Evolutionary conservation across 2,797 vertebrate genomes (phyloP).

Genomic region (Eptatretus atami): DNA sequence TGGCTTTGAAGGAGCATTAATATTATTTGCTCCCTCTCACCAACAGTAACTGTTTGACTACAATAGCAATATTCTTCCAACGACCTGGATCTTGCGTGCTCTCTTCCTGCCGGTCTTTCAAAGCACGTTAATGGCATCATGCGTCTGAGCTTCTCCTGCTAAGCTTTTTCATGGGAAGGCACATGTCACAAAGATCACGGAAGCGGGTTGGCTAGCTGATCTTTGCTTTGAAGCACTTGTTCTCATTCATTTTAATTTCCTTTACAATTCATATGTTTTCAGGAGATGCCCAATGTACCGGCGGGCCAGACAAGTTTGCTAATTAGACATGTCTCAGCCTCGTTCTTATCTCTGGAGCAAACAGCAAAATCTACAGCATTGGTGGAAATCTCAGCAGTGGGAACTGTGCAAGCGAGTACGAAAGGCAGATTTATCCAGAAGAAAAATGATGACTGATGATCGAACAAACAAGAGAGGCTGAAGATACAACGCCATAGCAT

Average conservation of each 20-base stretch:
- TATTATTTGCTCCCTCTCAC: conserved; percentile 4
- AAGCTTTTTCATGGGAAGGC: conserved; percentile 57
- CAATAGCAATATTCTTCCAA: conserved; percentile 72
- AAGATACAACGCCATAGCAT: background rate
- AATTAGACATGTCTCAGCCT: conserved; percentile 44
- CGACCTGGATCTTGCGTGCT: conserved; percentile 31
- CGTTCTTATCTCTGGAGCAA: conserved; percentile 34
- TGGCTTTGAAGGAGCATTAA: no score
- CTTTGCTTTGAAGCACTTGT: background rate
- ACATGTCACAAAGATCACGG: conserved; percentile 76
- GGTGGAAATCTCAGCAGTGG: conserved; percentile 25
- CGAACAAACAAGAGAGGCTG: background rate
- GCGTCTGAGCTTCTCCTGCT: conserved; percentile 95
- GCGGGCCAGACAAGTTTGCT: conserved; percentile 69
- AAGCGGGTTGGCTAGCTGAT: conserved; percentile 16
- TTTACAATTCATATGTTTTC: background rate
- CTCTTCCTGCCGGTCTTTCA: conserved; percentile 61
- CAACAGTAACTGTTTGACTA: conserved; percentile 93
- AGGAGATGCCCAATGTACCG: conserved; percentile 94
- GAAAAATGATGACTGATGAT: background rate
- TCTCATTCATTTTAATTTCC: no score
- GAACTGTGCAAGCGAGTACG: background rate
- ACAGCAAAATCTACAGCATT: conserved; percentile 51
- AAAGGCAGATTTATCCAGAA: background rate
- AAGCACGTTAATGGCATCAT: conserved; percentile 78